Evolutionary conservation across 1,140 invertebrate species (phyloP).

Genomic region (Eurosta solidaginis): DNA sequence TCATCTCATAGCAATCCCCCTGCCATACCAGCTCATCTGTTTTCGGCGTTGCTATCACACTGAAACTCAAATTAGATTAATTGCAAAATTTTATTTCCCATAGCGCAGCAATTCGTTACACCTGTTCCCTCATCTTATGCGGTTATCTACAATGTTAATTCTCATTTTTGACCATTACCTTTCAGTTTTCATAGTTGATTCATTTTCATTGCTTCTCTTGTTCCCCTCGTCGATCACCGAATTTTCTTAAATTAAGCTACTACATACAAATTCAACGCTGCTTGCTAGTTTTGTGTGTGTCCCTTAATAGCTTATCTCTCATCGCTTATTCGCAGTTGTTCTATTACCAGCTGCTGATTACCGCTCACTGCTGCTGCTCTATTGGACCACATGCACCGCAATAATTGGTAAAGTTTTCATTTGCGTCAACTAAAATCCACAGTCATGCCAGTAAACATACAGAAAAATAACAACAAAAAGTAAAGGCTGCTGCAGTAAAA

Average conservation of each 20-base stretch:
- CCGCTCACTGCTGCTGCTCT: neutral
- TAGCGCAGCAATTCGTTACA: neutral
- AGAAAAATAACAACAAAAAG: neutral
- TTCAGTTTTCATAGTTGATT: too few species aligned
- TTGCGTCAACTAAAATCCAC: slow-evolving; percentile 21
- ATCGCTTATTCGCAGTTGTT: neutral
- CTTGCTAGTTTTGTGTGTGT: neutral
- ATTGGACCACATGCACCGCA: slow-evolving; percentile 11
- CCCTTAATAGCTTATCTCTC: neutral
- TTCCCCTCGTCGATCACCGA: too few species aligned
- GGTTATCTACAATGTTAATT: neutral
- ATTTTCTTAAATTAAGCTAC: neutral
- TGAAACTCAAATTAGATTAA: slow-evolving; percentile 23
- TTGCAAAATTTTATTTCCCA: slow-evolving; percentile 19
- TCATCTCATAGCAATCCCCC: neutral
- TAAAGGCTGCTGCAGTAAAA: neutral
- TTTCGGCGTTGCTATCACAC: slow-evolving; percentile 2
- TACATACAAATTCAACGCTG: neutral
- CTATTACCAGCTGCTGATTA: slow-evolving; percentile 1
- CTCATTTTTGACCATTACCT: neutral
- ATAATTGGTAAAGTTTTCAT: slow-evolving; percentile 29
- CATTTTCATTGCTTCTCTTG: too few species aligned
- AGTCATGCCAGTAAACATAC: neutral
- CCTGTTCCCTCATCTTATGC: neutral
- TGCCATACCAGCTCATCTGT: too few species aligned